Percentiles rank a stretch among this genome's conserved stretches.
phyloP scores from a whole-genome alignment of 2,113 vertebrate species.

The Gopherus flavomarginatus region DNA sequence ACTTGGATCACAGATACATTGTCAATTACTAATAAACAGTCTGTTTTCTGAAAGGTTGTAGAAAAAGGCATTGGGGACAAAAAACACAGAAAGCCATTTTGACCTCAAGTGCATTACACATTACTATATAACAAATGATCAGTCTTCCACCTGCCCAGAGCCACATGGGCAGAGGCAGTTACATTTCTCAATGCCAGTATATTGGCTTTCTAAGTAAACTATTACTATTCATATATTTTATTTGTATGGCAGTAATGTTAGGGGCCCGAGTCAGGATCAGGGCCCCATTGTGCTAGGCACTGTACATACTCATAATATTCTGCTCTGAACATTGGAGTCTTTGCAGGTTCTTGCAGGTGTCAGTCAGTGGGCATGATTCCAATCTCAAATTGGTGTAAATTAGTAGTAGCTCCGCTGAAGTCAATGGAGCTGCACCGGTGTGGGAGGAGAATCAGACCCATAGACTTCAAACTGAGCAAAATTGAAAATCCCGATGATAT shows the following conservation, averaged over 20 bases:
- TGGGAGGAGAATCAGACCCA: accelerated
- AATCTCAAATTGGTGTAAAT: background rate
- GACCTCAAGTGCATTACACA: background rate
- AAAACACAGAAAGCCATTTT: background rate
- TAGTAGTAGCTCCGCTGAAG: accelerated
- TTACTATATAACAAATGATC: background rate
- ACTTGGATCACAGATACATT: background rate
- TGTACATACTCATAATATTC: background rate
- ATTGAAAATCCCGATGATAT: background rate
- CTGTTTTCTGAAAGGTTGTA: background rate
- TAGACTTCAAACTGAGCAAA: background rate
- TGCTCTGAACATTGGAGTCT: background rate
- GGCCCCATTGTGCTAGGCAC: background rate
- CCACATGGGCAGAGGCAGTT: background rate
- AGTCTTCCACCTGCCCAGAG: background rate
- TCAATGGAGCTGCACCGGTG: accelerated
- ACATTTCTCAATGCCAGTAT: background rate
- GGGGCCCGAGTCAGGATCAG: background rate
- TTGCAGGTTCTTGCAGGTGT: background rate
- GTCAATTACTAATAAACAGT: background rate
- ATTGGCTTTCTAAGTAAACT: background rate
- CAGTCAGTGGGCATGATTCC: background rate
- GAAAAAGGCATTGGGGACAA: background rate
- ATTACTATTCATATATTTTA: background rate
- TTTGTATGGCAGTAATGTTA: background rate